phyloP scores from a whole-genome alignment of 2,797 vertebrate genomes.

The Myripristis murdjan region DNA sequence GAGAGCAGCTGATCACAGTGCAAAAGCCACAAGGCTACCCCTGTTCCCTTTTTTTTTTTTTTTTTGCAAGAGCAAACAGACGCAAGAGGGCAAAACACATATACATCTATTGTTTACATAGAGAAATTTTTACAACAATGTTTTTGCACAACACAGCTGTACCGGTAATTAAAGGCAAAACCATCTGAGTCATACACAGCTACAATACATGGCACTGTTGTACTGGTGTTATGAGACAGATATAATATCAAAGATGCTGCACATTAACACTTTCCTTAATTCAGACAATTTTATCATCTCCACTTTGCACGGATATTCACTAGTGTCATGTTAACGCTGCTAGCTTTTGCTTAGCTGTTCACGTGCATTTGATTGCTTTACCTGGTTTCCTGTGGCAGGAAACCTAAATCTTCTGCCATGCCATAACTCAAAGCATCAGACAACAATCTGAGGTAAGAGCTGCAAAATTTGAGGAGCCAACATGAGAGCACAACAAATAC shows the following conservation, averaged over 20 bases:
- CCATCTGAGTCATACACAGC: background rate
- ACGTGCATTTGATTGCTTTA: constrained; percentile 1
- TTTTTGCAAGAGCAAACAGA: constrained; percentile 26
- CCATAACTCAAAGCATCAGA: background rate
- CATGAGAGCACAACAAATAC: background rate
- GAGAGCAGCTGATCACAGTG: constrained; percentile 75
- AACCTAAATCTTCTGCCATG: background rate
- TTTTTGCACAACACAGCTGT: background rate
- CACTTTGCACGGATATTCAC: background rate
- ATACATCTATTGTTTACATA: constrained; percentile 15
- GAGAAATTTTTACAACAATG: background rate
- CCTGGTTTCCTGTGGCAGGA: constrained; percentile 38
- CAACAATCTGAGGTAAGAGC: background rate
- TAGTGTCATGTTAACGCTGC: background rate
- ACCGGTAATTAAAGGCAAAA: background rate
- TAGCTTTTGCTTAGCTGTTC: background rate
- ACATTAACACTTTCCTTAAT: background rate
- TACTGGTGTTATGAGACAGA: background rate
- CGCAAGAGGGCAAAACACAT: background rate
- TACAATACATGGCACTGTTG: background rate
- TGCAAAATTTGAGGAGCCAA: constrained; percentile 4
- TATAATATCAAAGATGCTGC: background rate
- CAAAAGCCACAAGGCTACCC: constrained; percentile 58
- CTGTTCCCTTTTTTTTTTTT: constrained; percentile 10
- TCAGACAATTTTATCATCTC: too few species aligned